Evolutionary conservation across 2,888 invertebrate genomes (phyloP).

Genomic region (Eurytoma californica): DNA sequence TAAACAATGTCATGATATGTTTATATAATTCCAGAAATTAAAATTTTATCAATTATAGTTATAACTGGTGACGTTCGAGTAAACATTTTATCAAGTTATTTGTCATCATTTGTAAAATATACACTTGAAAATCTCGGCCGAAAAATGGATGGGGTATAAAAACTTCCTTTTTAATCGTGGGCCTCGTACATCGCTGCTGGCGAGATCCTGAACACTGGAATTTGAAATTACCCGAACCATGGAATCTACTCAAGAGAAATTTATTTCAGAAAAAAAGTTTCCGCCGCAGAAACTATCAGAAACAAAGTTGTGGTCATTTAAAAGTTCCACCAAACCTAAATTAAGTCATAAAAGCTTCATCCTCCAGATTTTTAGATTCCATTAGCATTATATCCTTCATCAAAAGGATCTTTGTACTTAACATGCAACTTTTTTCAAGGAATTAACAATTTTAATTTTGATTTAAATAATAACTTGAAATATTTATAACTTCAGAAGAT

Average conservation of each 20-base stretch:
- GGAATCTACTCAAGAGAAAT: conserved; percentile 50
- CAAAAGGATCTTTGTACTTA: not conserved
- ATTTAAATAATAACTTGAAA: not conserved
- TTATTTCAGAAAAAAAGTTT: conserved; percentile 48
- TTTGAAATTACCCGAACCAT: conserved; percentile 52
- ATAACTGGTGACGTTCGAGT: too few relatives aligned
- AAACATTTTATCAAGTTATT: too few relatives aligned
- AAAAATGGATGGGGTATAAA: conserved; percentile 27
- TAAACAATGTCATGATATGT: too few relatives aligned
- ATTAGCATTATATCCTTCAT: conserved; percentile 25
- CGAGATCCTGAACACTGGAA: conserved; percentile 28
- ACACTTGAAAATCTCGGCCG: not conserved
- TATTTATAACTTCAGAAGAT: too few relatives aligned
- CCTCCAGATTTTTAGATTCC: conserved; percentile 31
- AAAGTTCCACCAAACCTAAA: conserved; percentile 46
- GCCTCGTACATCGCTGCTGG: conserved; percentile 1
- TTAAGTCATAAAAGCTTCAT: conserved; percentile 53
- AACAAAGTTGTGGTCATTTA: conserved; percentile 54
- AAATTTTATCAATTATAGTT: too few relatives aligned
- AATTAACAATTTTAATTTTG: not conserved
- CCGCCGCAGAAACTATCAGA: conserved; percentile 46
- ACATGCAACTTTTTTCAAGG: not conserved
- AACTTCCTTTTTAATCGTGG: conserved; percentile 26
- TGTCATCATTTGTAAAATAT: too few relatives aligned
- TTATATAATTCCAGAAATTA: too few relatives aligned